phyloP scores from a whole-genome alignment of 1,140 invertebrate species.

The Diorhabda elongata region DNA sequence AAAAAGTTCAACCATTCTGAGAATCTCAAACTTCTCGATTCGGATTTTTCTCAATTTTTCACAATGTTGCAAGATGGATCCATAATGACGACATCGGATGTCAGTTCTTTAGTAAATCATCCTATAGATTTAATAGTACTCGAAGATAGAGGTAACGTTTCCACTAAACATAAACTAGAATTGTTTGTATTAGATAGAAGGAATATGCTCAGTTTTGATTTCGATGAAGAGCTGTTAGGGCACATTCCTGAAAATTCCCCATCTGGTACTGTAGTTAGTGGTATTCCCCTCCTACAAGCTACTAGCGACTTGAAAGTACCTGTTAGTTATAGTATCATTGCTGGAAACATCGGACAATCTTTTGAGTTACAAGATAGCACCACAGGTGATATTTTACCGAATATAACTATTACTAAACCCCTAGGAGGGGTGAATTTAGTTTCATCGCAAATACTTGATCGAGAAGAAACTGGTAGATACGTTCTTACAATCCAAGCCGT shows the following conservation, averaged over 20 bases:
- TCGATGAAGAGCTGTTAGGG: conserved; percentile 58
- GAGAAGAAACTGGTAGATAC: conserved; percentile 66
- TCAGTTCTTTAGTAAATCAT: conserved; percentile 72
- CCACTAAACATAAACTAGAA: conserved; percentile 73
- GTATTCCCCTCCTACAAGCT: conserved; percentile 63
- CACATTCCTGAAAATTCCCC: conserved; percentile 69
- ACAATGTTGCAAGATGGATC: conserved; percentile 82
- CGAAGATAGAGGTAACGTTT: conserved; percentile 73
- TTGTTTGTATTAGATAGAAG: conserved; percentile 76
- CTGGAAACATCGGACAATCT: conserved; percentile 63
- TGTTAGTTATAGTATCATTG: conserved; percentile 72
- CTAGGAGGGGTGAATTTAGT: conserved; percentile 63
- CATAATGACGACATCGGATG: conserved; percentile 83
- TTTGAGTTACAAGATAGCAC: conserved; percentile 65
- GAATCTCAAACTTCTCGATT: conserved; percentile 67
- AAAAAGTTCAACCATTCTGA: conserved; percentile 63
- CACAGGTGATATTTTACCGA: conserved; percentile 51
- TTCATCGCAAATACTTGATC: conserved; percentile 67
- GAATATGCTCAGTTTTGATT: conserved; percentile 73
- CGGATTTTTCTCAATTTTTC: conserved; percentile 76
- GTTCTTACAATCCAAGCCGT: conserved; percentile 69
- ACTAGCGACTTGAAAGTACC: conserved; percentile 55
- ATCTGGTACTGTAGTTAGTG: conserved; percentile 62
- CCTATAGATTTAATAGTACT: conserved; percentile 75
- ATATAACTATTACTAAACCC: conserved; percentile 58